Conservation (phyloP, 2,113 vertebrate species). For the Micromys minutus region DNA sequence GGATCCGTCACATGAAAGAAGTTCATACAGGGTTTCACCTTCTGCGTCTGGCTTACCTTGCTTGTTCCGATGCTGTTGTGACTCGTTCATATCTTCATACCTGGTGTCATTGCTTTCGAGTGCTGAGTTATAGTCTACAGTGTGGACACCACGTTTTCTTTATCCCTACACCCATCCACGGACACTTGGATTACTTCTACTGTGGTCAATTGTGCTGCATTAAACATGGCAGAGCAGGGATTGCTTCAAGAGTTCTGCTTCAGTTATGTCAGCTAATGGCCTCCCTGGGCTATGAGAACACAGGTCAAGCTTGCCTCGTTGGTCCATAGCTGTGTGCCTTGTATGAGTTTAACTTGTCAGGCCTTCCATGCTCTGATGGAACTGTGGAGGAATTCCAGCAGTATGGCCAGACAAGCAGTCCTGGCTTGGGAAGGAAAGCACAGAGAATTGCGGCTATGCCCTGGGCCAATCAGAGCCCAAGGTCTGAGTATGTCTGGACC, state of each 20-base stretch:
- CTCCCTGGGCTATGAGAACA: fast-evolving
- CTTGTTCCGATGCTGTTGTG: neutral
- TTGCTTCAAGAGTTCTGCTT: neutral
- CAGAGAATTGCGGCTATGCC: fast-evolving
- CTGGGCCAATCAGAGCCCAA: too few relatives aligned
- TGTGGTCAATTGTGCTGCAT: neutral
- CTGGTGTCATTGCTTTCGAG: neutral
- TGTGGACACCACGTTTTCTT: fast-evolving
- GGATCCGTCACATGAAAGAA: neutral
- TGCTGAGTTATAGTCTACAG: neutral
- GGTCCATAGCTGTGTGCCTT: fast-evolving
- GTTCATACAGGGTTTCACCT: neutral
- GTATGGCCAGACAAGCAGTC: neutral
- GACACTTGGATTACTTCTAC: neutral
- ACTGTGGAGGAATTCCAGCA: fast-evolving
- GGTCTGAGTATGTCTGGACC: neutral
- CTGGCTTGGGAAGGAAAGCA: neutral
- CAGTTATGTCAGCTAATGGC: neutral
- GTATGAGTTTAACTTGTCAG: fast-evolving
- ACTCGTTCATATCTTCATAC: fast-evolving
- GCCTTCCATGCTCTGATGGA: fast-evolving
- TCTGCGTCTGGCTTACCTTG: neutral
- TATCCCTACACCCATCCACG: fast-evolving
- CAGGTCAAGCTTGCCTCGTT: fast-evolving
- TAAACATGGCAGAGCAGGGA: neutral